These are phyloP conservation scores for Stramonita haemastoma DNA, from an alignment of 2,888 invertebrate species.

Conservation along the genomic window DNA sequence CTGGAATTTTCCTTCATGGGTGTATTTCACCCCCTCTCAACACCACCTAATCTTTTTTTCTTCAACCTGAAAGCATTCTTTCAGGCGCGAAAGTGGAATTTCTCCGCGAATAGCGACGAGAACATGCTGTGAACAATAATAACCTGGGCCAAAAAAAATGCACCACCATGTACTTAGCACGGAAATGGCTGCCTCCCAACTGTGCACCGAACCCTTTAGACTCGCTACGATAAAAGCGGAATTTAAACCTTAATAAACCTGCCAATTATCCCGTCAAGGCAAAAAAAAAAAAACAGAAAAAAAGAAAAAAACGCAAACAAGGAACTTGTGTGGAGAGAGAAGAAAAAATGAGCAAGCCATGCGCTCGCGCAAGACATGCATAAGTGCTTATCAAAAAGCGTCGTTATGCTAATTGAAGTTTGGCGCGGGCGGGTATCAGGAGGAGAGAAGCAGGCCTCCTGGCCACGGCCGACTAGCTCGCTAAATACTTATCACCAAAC, in stretches of 20 bases:
- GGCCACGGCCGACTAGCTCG: slow-evolving; percentile 30
- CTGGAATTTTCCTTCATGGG: neutral
- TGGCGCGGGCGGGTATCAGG: slow-evolving; percentile 13
- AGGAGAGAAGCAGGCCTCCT: slow-evolving; percentile 3
- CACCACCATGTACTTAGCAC: slow-evolving; percentile 30
- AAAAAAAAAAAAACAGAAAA: neutral
- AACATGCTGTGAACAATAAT: neutral
- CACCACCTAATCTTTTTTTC: neutral
- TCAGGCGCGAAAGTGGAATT: slow-evolving; percentile 4
- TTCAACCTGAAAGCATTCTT: neutral
- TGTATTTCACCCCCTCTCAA: neutral
- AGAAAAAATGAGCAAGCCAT: neutral
- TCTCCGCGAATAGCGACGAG: neutral
- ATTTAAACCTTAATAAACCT: slow-evolving; percentile 26
- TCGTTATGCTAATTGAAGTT: slow-evolving; percentile 45
- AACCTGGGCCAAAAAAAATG: neutral
- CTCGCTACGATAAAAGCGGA: slow-evolving; percentile 17
- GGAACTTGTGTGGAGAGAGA: neutral
- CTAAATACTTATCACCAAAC: slow-evolving; percentile 42
- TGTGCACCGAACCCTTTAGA: neutral
- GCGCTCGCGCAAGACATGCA: slow-evolving; percentile 34
- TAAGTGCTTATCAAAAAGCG: slow-evolving; percentile 42
- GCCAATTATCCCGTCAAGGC: slow-evolving; percentile 31
- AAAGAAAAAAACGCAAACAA: neutral
- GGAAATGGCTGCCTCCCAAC: neutral